Conservation (phyloP, 1,140 invertebrate genomes). For the Tetramorium parvispinum region DNA sequence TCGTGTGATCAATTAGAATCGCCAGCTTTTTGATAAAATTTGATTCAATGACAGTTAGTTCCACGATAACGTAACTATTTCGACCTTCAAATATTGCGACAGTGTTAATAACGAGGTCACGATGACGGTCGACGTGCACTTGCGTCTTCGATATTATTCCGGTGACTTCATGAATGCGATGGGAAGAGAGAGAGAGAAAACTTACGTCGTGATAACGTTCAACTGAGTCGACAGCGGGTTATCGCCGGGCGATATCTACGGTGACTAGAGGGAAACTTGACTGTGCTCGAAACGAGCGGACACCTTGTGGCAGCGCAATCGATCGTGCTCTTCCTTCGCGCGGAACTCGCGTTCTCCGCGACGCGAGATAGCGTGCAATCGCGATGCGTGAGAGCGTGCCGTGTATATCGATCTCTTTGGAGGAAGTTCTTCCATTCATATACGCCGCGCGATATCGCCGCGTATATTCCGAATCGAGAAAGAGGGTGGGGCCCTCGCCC, state of each 20-base stretch:
- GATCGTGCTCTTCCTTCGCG: conserved; percentile 41
- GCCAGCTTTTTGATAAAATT: neutral
- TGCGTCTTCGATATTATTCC: conserved; percentile 7
- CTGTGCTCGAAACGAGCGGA: neutral
- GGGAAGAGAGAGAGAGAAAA: neutral
- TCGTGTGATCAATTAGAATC: neutral
- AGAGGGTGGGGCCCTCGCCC: too few species aligned
- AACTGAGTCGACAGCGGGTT: conserved; percentile 23
- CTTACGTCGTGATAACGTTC: conserved; percentile 29
- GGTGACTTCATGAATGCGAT: conserved; percentile 10
- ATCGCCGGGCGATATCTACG: conserved; percentile 34
- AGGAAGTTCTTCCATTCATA: conserved; percentile 27
- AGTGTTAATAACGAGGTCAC: neutral
- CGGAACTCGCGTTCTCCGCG: conserved; percentile 7
- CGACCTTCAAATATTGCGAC: neutral
- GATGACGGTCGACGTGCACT: neutral
- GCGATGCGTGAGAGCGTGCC: conserved; percentile 29
- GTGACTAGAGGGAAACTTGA: conserved; percentile 9
- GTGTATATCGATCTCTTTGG: conserved; percentile 9
- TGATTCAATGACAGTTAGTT: neutral
- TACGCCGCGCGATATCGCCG: conserved; percentile 23
- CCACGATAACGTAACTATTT: neutral
- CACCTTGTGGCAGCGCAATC: conserved; percentile 18
- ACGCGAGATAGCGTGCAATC: conserved; percentile 26
- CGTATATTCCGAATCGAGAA: conserved; percentile 14